Base-by-base conservation (phyloP, 2,797 vertebrate genomes). In the Chaetodon trifasciatus region DNA sequence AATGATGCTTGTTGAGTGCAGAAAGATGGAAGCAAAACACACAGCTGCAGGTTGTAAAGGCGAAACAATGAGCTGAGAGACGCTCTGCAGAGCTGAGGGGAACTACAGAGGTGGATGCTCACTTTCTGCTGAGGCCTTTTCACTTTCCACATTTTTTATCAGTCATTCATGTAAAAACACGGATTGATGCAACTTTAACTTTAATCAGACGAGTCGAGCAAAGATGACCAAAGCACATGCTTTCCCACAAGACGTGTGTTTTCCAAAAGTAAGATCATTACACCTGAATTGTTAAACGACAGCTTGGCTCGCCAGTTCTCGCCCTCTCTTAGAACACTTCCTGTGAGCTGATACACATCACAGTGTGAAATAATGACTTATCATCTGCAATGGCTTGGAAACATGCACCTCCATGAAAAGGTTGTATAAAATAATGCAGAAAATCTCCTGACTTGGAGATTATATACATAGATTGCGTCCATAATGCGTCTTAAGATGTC, bases 401-500 rank as follows among this genome's bases (percentile, higher is more conserved):
- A 46, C 16, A 68, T 58, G 35, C 39, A 61, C 49, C 70, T 70
- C 23, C 28, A 64, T 69, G 37, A 64, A 67, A 84, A 81, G 19
- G 28, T 83, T 56, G 52, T 46, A 44, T 47, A 16, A 72, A 82
- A 76, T 73, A 76, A 77, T 74, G 8, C n/a, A 66, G 46, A 71
- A 76, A 73, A 8, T 69, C 37, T 53, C 58, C 35, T 70, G 49
- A 78, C 52, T 67, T 44, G 3, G 16, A 74, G 32, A 50, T 19
- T 21, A 19, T 8, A 4, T 12, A 3, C 6, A 52, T 32, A 37
- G 53, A 49, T 62, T 52, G 37, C 81, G 17, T 39, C 47, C 56
- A 68, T 40, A 40, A 76, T 39, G 55, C 44, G 67, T 71, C 65
- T 42, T 46, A 37, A 78, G n/a, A 76, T 82, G 62, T 79, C 84